Evolutionary conservation across 1,140 invertebrate genomes (phyloP).

Genomic region (Melanaphis sacchari): DNA sequence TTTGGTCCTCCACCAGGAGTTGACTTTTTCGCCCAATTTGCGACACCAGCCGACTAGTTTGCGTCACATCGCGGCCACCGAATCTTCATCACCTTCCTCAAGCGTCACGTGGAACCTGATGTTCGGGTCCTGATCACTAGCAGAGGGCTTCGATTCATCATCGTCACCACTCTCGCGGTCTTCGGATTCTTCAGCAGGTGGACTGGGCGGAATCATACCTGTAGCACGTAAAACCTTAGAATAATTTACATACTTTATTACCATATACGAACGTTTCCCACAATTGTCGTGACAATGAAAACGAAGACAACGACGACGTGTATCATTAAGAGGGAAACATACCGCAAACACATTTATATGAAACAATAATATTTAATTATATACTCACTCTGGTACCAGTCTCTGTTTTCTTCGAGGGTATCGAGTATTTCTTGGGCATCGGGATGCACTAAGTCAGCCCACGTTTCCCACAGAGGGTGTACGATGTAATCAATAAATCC

Average conservation of each 20-base stretch:
- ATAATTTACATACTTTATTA: not conserved
- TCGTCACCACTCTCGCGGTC: constrained; percentile 60
- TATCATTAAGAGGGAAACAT: no score
- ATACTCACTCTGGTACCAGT: constrained; percentile 89
- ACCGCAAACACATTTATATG: no score
- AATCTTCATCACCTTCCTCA: constrained; percentile 77
- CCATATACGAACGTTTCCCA: no score
- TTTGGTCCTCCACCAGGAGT: constrained; percentile 73
- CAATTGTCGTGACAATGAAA: no score
- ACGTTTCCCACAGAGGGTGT: constrained; percentile 98
- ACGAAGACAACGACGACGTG: no score
- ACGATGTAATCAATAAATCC: constrained; percentile 99
- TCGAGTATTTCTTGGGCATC: constrained; percentile 98
- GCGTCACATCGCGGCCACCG: constrained; percentile 79
- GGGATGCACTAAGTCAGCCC: constrained; percentile 98
- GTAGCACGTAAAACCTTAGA: constrained; percentile 7
- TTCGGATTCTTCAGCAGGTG: constrained; percentile 61
- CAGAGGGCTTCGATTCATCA: constrained; percentile 34
- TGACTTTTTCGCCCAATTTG: constrained; percentile 84
- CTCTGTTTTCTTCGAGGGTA: constrained; percentile 96
- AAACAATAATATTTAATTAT: not conserved
- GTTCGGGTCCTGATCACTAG: constrained; percentile 61
- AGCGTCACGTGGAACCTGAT: constrained; percentile 76
- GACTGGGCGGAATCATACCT: constrained; percentile 70
- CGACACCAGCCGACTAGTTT: constrained; percentile 82